A percentile compares a stretch with the other conserved stretches of the same genome.
Conservation (phyloP, 2,113 vertebrate species). For the Uria aalge region DNA sequence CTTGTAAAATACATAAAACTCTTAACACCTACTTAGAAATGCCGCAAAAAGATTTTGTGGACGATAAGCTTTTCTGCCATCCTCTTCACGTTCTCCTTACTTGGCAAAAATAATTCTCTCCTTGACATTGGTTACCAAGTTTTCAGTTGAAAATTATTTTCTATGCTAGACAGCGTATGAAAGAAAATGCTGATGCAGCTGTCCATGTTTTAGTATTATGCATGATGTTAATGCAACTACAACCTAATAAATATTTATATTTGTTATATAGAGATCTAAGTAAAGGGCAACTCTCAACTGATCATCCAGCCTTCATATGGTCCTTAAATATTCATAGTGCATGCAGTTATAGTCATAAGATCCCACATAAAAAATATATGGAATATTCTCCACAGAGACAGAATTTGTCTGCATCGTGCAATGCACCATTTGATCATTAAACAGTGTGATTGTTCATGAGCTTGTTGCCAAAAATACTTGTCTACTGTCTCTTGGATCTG, state of each 20-base stretch:
- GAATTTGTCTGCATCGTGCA: background rate
- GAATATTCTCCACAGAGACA: background rate
- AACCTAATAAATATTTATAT: constrained; percentile 66
- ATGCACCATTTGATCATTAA: background rate
- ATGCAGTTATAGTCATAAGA: background rate
- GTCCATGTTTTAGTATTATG: constrained; percentile 10
- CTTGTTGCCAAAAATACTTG: background rate
- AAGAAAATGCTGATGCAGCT: constrained; percentile 51
- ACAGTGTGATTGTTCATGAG: background rate
- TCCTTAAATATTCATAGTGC: constrained; percentile 49
- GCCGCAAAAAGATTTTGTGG: background rate
- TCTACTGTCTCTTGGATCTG: background rate
- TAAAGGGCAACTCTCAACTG: constrained; percentile 19
- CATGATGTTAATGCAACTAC: constrained; percentile 16
- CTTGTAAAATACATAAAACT: background rate
- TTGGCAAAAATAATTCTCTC: background rate
- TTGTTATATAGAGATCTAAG: constrained; percentile 4
- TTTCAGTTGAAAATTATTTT: constrained; percentile 11
- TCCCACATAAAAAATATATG: constrained; percentile 10
- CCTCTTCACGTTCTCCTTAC: background rate
- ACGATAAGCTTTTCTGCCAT: background rate
- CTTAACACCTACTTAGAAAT: background rate
- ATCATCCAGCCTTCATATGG: background rate
- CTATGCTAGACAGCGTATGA: background rate
- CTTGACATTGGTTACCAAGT: background rate